Evolutionary conservation across 2,797 vertebrate genomes (phyloP).

Genomic region (Esox lucius): DNA sequence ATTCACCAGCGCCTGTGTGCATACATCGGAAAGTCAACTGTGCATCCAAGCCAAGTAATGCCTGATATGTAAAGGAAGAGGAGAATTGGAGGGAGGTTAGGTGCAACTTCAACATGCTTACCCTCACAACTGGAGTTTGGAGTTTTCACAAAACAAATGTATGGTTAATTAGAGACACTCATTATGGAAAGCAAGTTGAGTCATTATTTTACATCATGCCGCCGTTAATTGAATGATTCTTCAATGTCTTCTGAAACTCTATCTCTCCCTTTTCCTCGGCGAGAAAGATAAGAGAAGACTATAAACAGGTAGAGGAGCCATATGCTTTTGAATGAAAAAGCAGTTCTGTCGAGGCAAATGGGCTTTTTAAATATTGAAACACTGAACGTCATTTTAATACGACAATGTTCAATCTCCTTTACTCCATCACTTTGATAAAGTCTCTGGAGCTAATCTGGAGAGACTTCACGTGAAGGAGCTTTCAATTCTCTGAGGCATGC

Average conservation of each 20-base stretch:
- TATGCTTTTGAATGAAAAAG: constrained; percentile 78
- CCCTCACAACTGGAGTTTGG: constrained; percentile 88
- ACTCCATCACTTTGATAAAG: constrained; percentile 78
- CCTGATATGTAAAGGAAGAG: constrained; percentile 31
- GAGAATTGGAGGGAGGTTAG: constrained; percentile 31
- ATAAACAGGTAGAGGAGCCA: constrained; percentile 75
- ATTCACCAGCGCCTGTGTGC: constrained; percentile 90
- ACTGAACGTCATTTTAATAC: constrained; percentile 76
- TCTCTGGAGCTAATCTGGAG: constrained; percentile 38
- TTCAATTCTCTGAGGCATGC: constrained; percentile 60
- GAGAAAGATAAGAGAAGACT: constrained; percentile 81
- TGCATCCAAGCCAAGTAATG: constrained; percentile 87
- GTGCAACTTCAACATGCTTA: constrained; percentile 83
- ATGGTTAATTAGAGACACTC: constrained; percentile 99
- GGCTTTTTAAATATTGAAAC: constrained; percentile 80
- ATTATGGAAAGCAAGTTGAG: constrained; percentile 97
- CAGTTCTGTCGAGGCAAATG: constrained; percentile 75
- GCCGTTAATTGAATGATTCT: constrained; percentile 99
- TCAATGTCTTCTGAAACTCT: constrained; percentile 93
- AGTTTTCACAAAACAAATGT: constrained; percentile 97
- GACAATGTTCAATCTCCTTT: constrained; percentile 74
- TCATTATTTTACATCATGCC: constrained; percentile 98
- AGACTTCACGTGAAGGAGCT: constrained; percentile 50
- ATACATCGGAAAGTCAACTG: constrained; percentile 90
- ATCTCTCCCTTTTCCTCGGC: constrained; percentile 56